These are phyloP conservation scores for Dinocampus coccinellae DNA, from an alignment of 2,888 invertebrate species.

Conservation along the genomic window DNA sequence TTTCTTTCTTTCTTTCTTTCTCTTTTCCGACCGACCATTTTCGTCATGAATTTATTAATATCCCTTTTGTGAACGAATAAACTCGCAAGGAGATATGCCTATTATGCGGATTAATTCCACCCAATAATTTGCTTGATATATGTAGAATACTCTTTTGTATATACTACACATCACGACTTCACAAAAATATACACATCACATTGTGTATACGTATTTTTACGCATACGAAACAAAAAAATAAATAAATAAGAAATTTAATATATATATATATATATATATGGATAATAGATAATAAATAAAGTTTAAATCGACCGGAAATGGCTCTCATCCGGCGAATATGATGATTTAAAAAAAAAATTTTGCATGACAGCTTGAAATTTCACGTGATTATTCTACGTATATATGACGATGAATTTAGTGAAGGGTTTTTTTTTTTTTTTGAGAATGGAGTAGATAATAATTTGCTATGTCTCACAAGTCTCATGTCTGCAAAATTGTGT, in stretches of 20 bases:
- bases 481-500: neutral
- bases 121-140: constrained; percentile 1
- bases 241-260: neutral
- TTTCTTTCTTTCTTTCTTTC: neutral
- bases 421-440: neutral
- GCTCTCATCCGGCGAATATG: constrained; percentile 13
- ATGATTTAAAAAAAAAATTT: neutral
- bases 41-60: constrained; percentile 36
- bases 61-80: constrained; percentile 18
- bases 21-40: constrained; percentile 16
- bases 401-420: neutral
- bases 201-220: neutral
- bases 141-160: neutral
- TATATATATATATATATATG: neutral
- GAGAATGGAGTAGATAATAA: neutral
- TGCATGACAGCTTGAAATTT: neutral
- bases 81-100: constrained; percentile 1
- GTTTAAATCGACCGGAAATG: constrained; percentile 16
- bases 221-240: neutral
- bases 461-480: constrained; percentile 12
- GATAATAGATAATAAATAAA: neutral
- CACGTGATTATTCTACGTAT: neutral
- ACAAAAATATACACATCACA: neutral
- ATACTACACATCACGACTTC: neutral
- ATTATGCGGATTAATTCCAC: constrained; percentile 4